A percentile compares a stretch with the other conserved stretches of the same genome.
phyloP scores from a whole-genome alignment of 2,797 vertebrate species.

The Gymnodraco acuticeps region DNA sequence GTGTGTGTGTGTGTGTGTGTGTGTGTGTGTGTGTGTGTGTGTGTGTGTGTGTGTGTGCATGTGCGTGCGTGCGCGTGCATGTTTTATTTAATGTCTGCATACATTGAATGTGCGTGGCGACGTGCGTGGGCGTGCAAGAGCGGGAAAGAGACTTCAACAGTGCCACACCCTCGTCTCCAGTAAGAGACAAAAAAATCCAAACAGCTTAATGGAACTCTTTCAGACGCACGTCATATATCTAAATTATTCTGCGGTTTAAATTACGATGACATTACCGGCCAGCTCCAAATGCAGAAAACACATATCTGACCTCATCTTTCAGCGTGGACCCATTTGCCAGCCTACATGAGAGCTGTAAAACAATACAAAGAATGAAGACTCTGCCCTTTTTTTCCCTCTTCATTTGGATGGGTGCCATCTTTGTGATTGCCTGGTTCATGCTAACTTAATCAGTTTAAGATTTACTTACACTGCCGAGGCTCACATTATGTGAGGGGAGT shows the following conservation, averaged over 20 bases:
- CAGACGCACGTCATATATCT: conserved; percentile 91
- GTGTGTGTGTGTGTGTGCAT: not conserved
- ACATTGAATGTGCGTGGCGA: conserved; percentile 42
- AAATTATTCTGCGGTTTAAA: conserved; percentile 96
- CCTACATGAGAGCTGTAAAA: conserved; percentile 75
- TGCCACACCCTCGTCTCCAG: conserved; percentile 92
- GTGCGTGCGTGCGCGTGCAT: conserved; percentile 6
- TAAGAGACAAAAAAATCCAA: conserved; percentile 86
- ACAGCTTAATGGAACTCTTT: conserved; percentile 91
- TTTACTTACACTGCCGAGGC: conserved; percentile 99
- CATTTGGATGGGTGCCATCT: conserved; percentile 97
- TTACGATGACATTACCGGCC: conserved; percentile 88
- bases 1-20: not conserved
- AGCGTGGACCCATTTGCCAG: conserved; percentile 76
- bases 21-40: too few relatives aligned
- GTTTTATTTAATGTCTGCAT: conserved; percentile 54
- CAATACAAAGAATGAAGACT: conserved; percentile 78
- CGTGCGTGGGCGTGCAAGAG: conserved; percentile 53
- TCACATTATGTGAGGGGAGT: conserved; percentile 98
- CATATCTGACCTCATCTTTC: conserved; percentile 82
- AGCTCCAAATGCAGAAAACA: conserved; percentile 77
- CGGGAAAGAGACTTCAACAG: conserved; percentile 74
- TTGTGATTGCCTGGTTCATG: conserved; percentile 99
- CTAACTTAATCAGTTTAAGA: conserved; percentile 99
- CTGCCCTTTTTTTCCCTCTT: conserved; percentile 81